Percentiles rank a stretch among this genome's conserved stretches.
Conservation (phyloP, 2,888 invertebrate species). For the Tinea trinotella region DNA sequence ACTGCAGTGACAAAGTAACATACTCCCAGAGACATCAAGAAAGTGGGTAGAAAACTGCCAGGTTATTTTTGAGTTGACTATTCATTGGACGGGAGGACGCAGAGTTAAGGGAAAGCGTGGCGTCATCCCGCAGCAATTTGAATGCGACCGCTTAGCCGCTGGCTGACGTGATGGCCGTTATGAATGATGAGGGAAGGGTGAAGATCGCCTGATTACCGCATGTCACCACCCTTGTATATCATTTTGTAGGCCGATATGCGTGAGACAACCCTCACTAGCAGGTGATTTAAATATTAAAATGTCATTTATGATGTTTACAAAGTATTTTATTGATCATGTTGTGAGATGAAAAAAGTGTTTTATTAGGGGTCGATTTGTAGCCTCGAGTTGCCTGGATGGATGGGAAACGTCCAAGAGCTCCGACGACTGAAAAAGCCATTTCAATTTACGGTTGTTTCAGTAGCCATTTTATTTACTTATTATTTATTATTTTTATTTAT, state of each 20-base stretch:
- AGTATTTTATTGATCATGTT: neutral
- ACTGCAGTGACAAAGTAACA: too few species aligned
- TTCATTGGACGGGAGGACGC: conserved; percentile 33
- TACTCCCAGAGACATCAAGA: neutral
- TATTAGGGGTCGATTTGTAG: too few species aligned
- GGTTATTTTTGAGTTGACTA: neutral
- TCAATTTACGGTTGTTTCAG: too few species aligned
- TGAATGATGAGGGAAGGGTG: conserved; percentile 65
- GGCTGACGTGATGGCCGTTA: conserved; percentile 43
- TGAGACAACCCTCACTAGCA: conserved; percentile 14
- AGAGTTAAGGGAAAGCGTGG: conserved; percentile 66
- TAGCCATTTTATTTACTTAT: too few species aligned
- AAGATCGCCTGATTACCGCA: conserved; percentile 56
- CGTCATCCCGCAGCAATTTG: conserved; percentile 70
- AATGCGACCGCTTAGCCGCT: conserved; percentile 67
- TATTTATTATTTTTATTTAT: too few species aligned
- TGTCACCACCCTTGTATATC: conserved; percentile 54
- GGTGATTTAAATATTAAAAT: conserved; percentile 1
- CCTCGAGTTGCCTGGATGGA: too few species aligned
- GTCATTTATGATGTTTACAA: neutral
- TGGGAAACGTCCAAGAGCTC: too few species aligned
- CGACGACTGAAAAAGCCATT: too few species aligned
- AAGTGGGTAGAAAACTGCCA: conserved; percentile 18
- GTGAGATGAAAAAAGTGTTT: too few species aligned
- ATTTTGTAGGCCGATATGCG: conserved; percentile 41